phyloP scores from a whole-genome alignment of 2,113 vertebrate species.

The Pseudopipra pipra region DNA sequence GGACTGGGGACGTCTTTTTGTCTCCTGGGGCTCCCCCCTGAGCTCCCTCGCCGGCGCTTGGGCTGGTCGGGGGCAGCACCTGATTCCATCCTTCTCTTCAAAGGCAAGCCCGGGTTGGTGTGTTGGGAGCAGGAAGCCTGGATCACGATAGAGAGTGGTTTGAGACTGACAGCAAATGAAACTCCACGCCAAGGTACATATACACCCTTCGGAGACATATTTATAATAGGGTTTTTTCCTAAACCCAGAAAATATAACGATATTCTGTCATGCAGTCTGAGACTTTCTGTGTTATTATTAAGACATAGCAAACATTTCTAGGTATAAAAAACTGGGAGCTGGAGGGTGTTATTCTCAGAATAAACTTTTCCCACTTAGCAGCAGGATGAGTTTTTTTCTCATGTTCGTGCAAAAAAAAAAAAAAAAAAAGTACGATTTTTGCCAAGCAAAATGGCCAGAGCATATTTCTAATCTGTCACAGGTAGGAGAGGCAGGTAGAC shows the following conservation, averaged over 20 bases:
- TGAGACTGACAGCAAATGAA: neutral
- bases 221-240: neutral
- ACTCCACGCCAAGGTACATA: neutral
- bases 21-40: neutral
- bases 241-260: neutral
- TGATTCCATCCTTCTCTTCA: neutral
- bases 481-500: neutral
- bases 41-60: neutral
- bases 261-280: neutral
- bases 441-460: constrained; percentile 8
- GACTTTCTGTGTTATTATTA: neutral
- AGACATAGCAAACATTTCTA: neutral
- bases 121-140: neutral
- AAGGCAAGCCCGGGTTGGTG: neutral
- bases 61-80: neutral
- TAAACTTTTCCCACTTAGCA: constrained; percentile 43
- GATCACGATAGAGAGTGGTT: neutral
- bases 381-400: constrained; percentile 16
- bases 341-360: neutral
- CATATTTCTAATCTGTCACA: neutral
- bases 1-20: accelerated
- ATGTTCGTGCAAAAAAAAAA: neutral
- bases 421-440: neutral
- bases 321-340: neutral
- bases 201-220: accelerated